Evolutionary conservation across 2,888 invertebrate species (phyloP).

Genomic region (Tipula confusa): DNA sequence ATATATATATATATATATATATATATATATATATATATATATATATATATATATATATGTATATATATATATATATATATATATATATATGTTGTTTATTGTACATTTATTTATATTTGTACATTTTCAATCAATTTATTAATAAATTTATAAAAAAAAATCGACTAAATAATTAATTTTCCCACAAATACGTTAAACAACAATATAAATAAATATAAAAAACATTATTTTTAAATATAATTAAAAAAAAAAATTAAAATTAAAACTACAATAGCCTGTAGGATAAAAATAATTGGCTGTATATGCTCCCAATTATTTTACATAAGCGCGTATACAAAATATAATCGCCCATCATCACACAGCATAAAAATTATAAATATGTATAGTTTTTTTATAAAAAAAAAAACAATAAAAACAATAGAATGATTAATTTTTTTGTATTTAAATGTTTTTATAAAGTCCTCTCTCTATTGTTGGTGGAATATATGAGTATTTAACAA

Average conservation of each 20-base stretch:
- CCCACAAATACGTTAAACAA: not conserved
- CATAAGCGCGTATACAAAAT: not conserved
- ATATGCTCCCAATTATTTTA: not conserved
- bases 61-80: not conserved
- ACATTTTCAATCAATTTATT: slow-evolving; percentile 8
- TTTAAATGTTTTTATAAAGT: not conserved
- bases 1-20: slow-evolving; percentile 6
- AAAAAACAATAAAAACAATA: too few species aligned
- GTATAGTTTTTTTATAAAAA: not conserved
- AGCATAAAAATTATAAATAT: not conserved
- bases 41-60: not conserved
- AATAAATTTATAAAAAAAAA: not conserved
- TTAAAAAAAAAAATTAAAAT: not conserved
- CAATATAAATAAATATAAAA: not conserved
- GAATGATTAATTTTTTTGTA: not conserved
- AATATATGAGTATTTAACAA: not conserved
- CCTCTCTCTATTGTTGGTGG: not conserved
- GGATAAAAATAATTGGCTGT: not conserved
- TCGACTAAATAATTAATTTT: not conserved
- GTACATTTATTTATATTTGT: not conserved
- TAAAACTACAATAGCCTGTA: not conserved
- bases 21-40: slow-evolving; percentile 6
- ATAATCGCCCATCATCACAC: not conserved
- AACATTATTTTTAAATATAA: not conserved
- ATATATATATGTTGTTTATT: not conserved